phyloP scores from a whole-genome alignment of 1,140 invertebrate species.

The Theocolax elegans region DNA sequence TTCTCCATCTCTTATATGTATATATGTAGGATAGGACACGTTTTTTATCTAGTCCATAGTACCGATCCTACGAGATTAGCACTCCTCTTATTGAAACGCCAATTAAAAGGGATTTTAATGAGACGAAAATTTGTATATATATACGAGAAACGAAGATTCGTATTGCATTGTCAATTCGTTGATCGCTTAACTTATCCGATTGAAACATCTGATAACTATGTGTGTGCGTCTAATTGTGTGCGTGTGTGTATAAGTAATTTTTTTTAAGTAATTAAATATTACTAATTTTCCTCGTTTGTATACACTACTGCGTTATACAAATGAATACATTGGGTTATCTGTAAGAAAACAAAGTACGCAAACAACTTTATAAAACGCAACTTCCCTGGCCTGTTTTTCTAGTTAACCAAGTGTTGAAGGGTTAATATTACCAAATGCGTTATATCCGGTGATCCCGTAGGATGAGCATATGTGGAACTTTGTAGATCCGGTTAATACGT shows the following conservation, averaged over 20 bases:
- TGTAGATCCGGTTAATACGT: too few species aligned
- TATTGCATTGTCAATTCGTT: too few species aligned
- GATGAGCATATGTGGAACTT: neutral
- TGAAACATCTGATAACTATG: slow-evolving; percentile 45
- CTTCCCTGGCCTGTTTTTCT: neutral
- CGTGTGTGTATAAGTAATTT: too few species aligned
- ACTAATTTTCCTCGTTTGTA: too few species aligned
- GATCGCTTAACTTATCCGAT: slow-evolving; percentile 42
- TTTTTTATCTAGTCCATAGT: too few species aligned
- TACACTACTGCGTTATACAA: too few species aligned
- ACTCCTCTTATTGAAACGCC: slow-evolving; percentile 36
- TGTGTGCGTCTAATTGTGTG: too few species aligned
- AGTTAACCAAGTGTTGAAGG: neutral
- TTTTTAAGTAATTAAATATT: too few species aligned
- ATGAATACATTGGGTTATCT: too few species aligned
- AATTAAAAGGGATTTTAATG: slow-evolving; percentile 54
- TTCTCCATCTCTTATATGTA: too few species aligned
- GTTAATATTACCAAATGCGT: slow-evolving; percentile 9
- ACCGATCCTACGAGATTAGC: slow-evolving; percentile 48
- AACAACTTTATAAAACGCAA: neutral
- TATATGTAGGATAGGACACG: too few species aligned
- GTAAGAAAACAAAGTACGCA: too few species aligned
- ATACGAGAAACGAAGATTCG: slow-evolving; percentile 37
- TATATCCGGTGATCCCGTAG: slow-evolving; percentile 5
- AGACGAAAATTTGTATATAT: slow-evolving; percentile 52